Percentiles rank a stretch among this genome's conserved stretches.
These are phyloP conservation scores for Hoplias malabaricus DNA, from an alignment of 2,113 vertebrate genomes.

Conservation along the genomic window DNA sequence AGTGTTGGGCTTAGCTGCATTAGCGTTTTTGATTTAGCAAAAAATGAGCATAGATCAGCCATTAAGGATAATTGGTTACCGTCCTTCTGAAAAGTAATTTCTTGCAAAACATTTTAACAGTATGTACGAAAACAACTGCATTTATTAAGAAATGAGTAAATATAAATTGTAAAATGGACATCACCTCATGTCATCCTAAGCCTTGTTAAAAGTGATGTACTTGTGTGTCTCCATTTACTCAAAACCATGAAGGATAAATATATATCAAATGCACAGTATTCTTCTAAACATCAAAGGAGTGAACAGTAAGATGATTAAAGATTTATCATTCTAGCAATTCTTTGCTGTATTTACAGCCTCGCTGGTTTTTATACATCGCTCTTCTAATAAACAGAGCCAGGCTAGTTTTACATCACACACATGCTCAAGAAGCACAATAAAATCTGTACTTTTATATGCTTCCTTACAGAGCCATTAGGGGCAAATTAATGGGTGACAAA, in stretches of 20 bases:
- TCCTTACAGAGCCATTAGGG: not conserved
- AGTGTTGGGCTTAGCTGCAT: not conserved
- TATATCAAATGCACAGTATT: not conserved
- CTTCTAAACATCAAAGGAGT: slow-evolving; percentile 9
- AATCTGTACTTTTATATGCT: not conserved
- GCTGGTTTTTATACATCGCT: slow-evolving; percentile 6
- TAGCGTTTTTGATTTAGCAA: not conserved
- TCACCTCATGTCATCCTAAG: not conserved
- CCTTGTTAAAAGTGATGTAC: not conserved
- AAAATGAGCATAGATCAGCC: not conserved
- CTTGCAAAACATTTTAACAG: not conserved
- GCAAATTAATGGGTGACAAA: slow-evolving; percentile 7
- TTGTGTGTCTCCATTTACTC: not conserved
- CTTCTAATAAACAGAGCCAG: slow-evolving; percentile 15
- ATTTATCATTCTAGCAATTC: slow-evolving; percentile 25
- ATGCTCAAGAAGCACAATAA: not conserved
- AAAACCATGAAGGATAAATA: not conserved
- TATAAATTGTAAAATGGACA: not conserved
- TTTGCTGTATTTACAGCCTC: slow-evolving; percentile 19
- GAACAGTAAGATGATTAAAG: slow-evolving; percentile 26
- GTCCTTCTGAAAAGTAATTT: not conserved
- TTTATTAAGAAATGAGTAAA: not conserved
- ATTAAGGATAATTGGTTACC: not conserved
- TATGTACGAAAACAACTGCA: not conserved
- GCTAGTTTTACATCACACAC: not conserved